Base-by-base conservation (phyloP, 2,797 vertebrate genomes). In the Neosilurus mollespiculum region DNA sequence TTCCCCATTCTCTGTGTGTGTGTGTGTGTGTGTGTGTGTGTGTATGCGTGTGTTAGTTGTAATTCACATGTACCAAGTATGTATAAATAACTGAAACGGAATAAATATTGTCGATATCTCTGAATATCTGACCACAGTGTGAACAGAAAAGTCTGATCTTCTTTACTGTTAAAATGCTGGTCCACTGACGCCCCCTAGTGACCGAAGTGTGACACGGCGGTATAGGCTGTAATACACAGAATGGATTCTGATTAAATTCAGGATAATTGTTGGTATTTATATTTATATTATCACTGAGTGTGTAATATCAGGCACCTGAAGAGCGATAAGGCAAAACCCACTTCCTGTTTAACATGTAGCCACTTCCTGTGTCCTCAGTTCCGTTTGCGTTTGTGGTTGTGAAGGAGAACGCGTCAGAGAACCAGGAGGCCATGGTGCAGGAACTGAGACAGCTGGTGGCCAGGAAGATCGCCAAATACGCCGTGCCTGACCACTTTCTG, bases 381-480 rank as follows among this genome's bases (percentile, higher is more conserved):
- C 94, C 98, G 6, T 98, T 97, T 89, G 96, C 96, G 72, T 99
- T 98, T 85, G 86, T 97, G 83, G 97, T 99, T 86, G 86, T 99
- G 65, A 99, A 96, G 89, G 94, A 96, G 12, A 87, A 87, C 0
- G 65, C 30, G 0, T n/a, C 85, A 12, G 2, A 87, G 8, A 7
- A 14, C 43, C 94, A 95, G 24, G 34, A 66, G 0, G 85, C 56
- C 1, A 87, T 98, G 79, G 85, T 91, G 61, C 88, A 92, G 65
- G 94, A 97, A 75, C 93, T 99, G 12, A 95, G 90, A 81, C 49
- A 71, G 15, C 90, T 93, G 18, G 97, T 99, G 72, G 95, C 96
- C 22, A 90, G 91, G 66, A 98, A 95, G 86, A 99, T 99, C 0
- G 97, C 98, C 81, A 99, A 99, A 89, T 98, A 98, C 0, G 98